Percentiles rank a stretch among this genome's conserved stretches.
Conservation (phyloP, 2,113 vertebrate genomes). For the Nematolebias whitei region DNA sequence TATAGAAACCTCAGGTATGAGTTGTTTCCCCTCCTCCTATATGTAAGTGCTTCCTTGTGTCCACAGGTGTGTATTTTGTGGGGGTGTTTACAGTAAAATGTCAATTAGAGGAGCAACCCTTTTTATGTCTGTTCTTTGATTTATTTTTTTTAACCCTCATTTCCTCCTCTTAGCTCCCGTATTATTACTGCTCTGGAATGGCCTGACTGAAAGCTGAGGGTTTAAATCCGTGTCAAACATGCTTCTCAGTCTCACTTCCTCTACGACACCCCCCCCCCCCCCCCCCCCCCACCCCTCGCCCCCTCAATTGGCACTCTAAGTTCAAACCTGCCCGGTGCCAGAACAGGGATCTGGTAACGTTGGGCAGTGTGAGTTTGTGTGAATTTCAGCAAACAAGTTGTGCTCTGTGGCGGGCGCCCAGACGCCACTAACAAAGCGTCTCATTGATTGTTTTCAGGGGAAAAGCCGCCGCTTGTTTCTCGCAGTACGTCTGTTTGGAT, state of each 20-base stretch:
- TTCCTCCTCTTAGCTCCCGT: constrained; percentile 59
- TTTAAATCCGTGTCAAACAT: constrained; percentile 79
- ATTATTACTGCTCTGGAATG: constrained; percentile 62
- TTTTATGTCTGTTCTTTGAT: constrained; percentile 54
- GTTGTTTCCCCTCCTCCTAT: not conserved
- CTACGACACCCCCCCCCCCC: constrained; percentile 31
- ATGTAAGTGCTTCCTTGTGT: constrained; percentile 33
- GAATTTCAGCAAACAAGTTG: constrained; percentile 63
- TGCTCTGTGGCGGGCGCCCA: constrained; percentile 72
- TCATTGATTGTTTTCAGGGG: constrained; percentile 70
- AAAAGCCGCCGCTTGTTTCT: constrained; percentile 60
- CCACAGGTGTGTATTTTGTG: constrained; percentile 27
- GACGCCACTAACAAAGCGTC: constrained; percentile 65
- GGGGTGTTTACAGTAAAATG: constrained; percentile 70
- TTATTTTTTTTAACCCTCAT: constrained; percentile 15
- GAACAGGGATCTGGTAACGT: constrained; percentile 66
- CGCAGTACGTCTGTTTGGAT: constrained; percentile 71
- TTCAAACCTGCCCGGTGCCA: constrained; percentile 63
- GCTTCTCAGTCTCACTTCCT: constrained; percentile 71
- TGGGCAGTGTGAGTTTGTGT: constrained; percentile 62
- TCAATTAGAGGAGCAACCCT: constrained; percentile 52
- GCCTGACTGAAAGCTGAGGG: constrained; percentile 67
- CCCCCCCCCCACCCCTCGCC: constrained; percentile 4
- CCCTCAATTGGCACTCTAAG: constrained; percentile 49
- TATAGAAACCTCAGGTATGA: too few species aligned